These are phyloP conservation scores for Drosophila peninsularis DNA, from an alignment of 2,888 invertebrate genomes.

Conservation along the genomic window DNA sequence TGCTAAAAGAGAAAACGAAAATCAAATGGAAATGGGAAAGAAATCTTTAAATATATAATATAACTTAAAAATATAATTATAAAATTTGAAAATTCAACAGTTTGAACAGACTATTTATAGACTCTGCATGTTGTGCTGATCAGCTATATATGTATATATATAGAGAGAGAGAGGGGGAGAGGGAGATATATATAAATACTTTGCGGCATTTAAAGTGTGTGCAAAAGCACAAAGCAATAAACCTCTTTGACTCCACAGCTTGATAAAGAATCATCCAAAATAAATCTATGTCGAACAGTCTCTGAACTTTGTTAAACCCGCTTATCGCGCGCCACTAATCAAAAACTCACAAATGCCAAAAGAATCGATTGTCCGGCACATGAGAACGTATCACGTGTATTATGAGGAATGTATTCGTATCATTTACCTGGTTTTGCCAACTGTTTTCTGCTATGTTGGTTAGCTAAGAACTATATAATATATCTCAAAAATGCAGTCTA, in stretches of 20 bases:
- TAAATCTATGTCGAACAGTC: background rate
- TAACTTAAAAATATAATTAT: background rate
- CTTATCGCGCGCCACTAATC: background rate
- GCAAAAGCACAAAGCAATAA: background rate
- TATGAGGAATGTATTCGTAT: constrained; percentile 3
- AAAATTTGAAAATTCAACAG: background rate
- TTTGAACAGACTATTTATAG: background rate
- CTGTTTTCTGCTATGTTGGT: background rate
- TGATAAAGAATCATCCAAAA: constrained; percentile 1
- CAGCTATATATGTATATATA: background rate
- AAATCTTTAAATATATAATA: background rate
- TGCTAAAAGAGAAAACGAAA: background rate
- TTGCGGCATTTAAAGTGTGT: background rate
- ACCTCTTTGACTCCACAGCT: background rate
- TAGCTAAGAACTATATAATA: background rate
- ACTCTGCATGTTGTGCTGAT: background rate
- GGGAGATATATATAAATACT: background rate
- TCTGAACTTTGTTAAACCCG: background rate
- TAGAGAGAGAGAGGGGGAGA: background rate
- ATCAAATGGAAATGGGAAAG: background rate
- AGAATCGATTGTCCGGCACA: background rate
- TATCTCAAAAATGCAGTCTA: background rate
- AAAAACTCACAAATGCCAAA: background rate
- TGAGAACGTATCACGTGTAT: background rate
- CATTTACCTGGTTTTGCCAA: background rate